A percentile compares a stretch with the other conserved stretches of the same genome.
Conservation (phyloP, 2,888 invertebrate genomes). For the Apamea anceps region DNA sequence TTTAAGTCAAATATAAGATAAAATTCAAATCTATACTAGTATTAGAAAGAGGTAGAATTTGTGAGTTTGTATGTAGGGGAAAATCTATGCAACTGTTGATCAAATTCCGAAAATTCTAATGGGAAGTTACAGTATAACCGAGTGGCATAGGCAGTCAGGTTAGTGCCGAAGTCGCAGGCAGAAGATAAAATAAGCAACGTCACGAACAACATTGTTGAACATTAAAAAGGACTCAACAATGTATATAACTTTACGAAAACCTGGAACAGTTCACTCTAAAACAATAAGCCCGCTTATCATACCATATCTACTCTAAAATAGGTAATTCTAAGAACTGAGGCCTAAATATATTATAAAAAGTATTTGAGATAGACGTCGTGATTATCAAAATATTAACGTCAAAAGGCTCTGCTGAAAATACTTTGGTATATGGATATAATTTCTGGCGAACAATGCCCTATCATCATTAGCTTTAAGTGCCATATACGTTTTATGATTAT, state of each 20-base stretch:
- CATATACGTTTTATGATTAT: neutral
- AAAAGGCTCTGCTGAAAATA: neutral
- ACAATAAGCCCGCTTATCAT: neutral
- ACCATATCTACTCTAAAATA: constrained; percentile 4
- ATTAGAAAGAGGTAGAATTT: neutral
- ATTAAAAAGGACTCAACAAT: neutral
- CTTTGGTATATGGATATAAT: neutral
- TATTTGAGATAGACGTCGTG: neutral
- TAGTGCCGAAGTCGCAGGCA: neutral
- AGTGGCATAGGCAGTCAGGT: too few species aligned
- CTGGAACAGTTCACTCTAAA: neutral
- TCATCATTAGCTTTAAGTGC: neutral
- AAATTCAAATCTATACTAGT: neutral
- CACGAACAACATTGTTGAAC: neutral
- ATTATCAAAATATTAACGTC: neutral
- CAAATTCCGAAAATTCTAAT: neutral
- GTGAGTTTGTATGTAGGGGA: too few species aligned
- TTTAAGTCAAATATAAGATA: neutral
- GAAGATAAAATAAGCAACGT: neutral
- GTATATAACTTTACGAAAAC: neutral
- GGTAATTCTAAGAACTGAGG: neutral
- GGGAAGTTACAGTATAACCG: neutral
- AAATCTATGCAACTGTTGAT: neutral
- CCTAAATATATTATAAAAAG: neutral
- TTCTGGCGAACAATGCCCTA: neutral